These are phyloP conservation scores for Helicoverpa armigera DNA, from an alignment of 1,140 invertebrate species.

Conservation along the genomic window DNA sequence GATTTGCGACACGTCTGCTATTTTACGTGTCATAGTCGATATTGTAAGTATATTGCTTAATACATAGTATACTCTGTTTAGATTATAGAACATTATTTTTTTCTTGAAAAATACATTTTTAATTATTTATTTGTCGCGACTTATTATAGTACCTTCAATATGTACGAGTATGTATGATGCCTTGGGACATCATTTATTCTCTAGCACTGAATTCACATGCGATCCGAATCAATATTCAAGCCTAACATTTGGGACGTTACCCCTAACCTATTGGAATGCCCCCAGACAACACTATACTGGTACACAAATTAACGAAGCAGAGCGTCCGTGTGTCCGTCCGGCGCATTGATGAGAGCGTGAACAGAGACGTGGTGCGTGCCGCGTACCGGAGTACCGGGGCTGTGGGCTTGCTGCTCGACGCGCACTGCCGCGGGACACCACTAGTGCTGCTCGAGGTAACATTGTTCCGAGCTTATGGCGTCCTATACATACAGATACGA, in stretches of 20 bases:
- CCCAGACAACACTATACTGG: slow-evolving; percentile 20
- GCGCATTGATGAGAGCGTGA: slow-evolving; percentile 31
- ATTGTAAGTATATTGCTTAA: slow-evolving; percentile 46
- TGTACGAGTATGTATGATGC: too few species aligned
- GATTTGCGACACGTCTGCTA: slow-evolving; percentile 50
- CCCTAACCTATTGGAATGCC: not conserved
- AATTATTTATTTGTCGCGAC: too few species aligned
- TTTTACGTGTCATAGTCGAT: slow-evolving; percentile 47
- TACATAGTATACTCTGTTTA: too few species aligned
- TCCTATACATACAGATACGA: not conserved
- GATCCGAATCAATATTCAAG: not conserved
- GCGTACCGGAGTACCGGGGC: slow-evolving; percentile 54
- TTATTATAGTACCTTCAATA: too few species aligned
- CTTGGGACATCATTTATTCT: too few species aligned
- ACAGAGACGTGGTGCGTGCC: slow-evolving; percentile 38
- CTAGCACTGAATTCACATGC: too few species aligned
- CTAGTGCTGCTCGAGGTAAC: slow-evolving; percentile 60
- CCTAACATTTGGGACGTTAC: not conserved
- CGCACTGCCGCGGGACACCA: slow-evolving; percentile 55
- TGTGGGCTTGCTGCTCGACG: slow-evolving; percentile 67
- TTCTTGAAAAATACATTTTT: too few species aligned
- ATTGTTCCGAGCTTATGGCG: not conserved
- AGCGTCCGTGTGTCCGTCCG: slow-evolving; percentile 33
- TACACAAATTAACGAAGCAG: slow-evolving; percentile 29
- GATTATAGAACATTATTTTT: too few species aligned